Base-by-base conservation (phyloP, 2,888 invertebrate species). In the Campoplex nolae region DNA sequence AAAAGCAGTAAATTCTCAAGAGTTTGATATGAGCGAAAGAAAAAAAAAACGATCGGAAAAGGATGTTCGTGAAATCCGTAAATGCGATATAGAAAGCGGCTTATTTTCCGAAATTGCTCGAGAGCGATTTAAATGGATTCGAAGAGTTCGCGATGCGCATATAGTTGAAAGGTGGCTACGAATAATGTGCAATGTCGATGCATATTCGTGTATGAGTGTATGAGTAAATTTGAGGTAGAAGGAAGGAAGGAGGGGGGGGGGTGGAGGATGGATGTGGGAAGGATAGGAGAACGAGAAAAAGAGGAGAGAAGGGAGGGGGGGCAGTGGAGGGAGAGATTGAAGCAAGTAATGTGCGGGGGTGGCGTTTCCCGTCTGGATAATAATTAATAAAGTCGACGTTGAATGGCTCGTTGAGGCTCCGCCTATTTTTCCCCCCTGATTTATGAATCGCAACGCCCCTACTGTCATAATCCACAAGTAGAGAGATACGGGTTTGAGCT, bases 391-490 rank as follows among this genome's bases (percentile, higher is more conserved):
- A 89, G 90, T 89, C 90, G 92, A 77, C 93, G 93, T 92, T 94
- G 94, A 94, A 93, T 94, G 94, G 94, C 90, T 93, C 92, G 90
- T 81, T 83, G 83, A 91, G 83, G 93, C 94, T 87, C 94, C 94
- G 94, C 94, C 94, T 90, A 90, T 90, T 89, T 74, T 91, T 85
- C 91, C 90, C 93, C 92, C 92, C 93, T 93, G 93, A 94, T 94
- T 94, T 94, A 94, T 94, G 94, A 94, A 94, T 92, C 93, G 94
- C 92, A 91, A 93, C 94, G 94, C 94, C 94, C 93, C 92, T 92
- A 91, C 92, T 94, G 94, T 94, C 94, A 94, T 94, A 94, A 94
- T 92, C 92, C 88, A 83, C 76, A 87, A 88, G 88, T 74, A 77
- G 85, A 84, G 76, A 80, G 88, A 86, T 85, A 85, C 80, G 74